These are phyloP conservation scores for Onychostruthus taczanowskii DNA, from an alignment of 2,113 vertebrate species.

Conservation along the genomic window DNA sequence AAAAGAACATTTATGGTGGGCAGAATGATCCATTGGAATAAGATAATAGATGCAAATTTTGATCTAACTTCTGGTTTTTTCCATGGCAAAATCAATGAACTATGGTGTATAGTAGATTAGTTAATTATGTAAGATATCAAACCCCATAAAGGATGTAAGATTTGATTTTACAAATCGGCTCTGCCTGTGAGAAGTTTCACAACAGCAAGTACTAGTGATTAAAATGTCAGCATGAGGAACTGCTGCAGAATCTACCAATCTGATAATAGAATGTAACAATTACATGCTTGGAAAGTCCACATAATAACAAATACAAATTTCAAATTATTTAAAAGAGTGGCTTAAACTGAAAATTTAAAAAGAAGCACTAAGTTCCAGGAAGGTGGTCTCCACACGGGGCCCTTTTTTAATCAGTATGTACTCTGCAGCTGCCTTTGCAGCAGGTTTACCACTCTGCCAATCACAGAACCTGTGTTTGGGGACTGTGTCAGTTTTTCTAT, in stretches of 20 bases:
- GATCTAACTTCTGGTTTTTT: neutral
- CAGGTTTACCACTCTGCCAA: neutral
- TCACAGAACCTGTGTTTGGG: neutral
- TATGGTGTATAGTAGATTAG: constrained; percentile 55
- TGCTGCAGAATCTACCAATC: neutral
- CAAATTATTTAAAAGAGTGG: neutral
- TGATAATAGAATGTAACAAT: constrained; percentile 52
- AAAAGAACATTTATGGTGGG: neutral
- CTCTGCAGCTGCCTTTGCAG: neutral
- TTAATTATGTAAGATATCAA: constrained; percentile 65
- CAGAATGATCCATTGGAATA: constrained; percentile 25
- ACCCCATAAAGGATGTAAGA: constrained; percentile 40
- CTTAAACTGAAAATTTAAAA: constrained; percentile 23
- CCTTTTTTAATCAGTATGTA: neutral
- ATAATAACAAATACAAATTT: constrained; percentile 35
- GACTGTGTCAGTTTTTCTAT: neutral
- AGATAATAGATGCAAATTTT: constrained; percentile 40
- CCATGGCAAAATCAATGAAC: constrained; percentile 58
- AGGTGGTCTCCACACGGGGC: neutral
- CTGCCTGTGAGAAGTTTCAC: constrained; percentile 53
- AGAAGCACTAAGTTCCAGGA: neutral
- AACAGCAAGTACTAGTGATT: constrained; percentile 57
- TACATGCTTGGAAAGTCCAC: constrained; percentile 10
- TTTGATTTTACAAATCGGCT: constrained; percentile 64
- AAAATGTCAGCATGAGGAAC: constrained; percentile 68